These are phyloP conservation scores for Scaptomyza parva DNA, from an alignment of 2,888 invertebrate genomes.

Conservation along the genomic window DNA sequence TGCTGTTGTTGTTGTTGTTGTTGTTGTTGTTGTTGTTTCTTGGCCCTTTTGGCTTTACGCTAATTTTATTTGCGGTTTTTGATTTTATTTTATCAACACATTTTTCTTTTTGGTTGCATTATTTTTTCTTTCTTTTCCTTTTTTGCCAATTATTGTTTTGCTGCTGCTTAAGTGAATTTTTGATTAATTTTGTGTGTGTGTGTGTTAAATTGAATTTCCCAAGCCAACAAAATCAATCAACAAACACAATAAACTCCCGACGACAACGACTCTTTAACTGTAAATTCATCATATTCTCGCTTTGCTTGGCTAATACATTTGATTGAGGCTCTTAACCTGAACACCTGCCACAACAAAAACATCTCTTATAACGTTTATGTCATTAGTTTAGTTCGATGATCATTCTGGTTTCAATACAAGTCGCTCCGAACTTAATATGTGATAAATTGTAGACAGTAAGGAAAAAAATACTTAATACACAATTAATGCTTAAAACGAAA, in stretches of 20 bases:
- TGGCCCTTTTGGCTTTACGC: slow-evolving; percentile 27
- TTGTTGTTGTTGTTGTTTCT: not conserved
- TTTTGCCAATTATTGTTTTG: slow-evolving; percentile 36
- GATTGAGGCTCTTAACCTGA: slow-evolving; percentile 31
- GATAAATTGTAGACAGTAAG: not conserved
- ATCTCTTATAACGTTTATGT: slow-evolving; percentile 9
- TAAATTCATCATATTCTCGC: slow-evolving; percentile 34
- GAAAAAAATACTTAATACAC: slow-evolving; percentile 39
- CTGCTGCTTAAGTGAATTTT: slow-evolving; percentile 39
- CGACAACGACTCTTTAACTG: slow-evolving; percentile 48
- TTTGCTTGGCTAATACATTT: slow-evolving; percentile 55
- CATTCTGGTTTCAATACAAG: no score
- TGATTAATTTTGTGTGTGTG: slow-evolving; percentile 62
- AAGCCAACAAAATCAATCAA: slow-evolving; percentile 65
- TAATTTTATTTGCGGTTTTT: slow-evolving; percentile 77
- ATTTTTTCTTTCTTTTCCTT: not conserved
- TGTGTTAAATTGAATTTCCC: slow-evolving; percentile 68
- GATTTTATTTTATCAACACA: slow-evolving; percentile 53
- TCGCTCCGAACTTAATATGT: no score
- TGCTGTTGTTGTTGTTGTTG: no score
- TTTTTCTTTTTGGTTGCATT: slow-evolving; percentile 19
- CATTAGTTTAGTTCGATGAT: no score
- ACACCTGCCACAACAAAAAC: slow-evolving; percentile 15
- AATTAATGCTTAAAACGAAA: not conserved
- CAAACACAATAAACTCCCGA: slow-evolving; percentile 4